A percentile compares a stretch with the other conserved stretches of the same genome.
Evolutionary conservation across 2,888 invertebrate species (phyloP).

Genomic region (Pachycephus smyrnensis): DNA sequence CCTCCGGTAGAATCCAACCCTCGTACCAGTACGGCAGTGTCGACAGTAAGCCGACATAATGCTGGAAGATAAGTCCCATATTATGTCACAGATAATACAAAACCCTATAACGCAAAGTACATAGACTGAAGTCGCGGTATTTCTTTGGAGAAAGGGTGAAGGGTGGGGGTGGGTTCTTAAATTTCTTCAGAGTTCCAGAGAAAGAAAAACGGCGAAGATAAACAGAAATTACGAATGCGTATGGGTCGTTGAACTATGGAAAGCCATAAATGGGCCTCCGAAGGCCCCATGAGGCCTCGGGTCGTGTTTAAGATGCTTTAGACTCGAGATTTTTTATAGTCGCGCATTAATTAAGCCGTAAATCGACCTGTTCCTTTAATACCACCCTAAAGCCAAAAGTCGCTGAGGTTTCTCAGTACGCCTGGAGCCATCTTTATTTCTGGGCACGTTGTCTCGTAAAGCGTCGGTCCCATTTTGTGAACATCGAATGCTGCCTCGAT

Average conservation of each 20-base stretch:
- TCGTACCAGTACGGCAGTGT: not conserved
- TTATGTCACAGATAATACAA: conserved; percentile 50
- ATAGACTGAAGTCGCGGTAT: not conserved
- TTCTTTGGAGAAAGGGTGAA: not conserved
- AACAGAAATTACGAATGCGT: not conserved
- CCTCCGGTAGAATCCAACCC: not conserved
- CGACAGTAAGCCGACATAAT: conserved; percentile 44
- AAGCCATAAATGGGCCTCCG: not conserved
- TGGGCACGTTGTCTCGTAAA: not conserved
- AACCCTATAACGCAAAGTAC: conserved; percentile 19
- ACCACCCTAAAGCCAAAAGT: conserved; percentile 35
- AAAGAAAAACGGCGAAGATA: not conserved
- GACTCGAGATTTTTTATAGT: not conserved
- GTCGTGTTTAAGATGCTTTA: conserved; percentile 1
- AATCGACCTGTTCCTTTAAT: conserved; percentile 48
- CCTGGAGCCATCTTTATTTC: not conserved
- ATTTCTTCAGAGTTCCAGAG: not conserved
- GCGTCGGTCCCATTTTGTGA: not conserved
- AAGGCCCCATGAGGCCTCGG: not conserved
- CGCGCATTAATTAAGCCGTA: conserved; percentile 51
- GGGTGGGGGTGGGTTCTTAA: not conserved
- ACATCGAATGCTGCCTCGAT: not conserved
- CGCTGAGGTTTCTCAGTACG: not conserved
- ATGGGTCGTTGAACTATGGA: not conserved
- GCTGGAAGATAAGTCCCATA: conserved; percentile 50